Base-by-base conservation (phyloP, 2,113 vertebrate species). In the Microcebus jonahi region DNA sequence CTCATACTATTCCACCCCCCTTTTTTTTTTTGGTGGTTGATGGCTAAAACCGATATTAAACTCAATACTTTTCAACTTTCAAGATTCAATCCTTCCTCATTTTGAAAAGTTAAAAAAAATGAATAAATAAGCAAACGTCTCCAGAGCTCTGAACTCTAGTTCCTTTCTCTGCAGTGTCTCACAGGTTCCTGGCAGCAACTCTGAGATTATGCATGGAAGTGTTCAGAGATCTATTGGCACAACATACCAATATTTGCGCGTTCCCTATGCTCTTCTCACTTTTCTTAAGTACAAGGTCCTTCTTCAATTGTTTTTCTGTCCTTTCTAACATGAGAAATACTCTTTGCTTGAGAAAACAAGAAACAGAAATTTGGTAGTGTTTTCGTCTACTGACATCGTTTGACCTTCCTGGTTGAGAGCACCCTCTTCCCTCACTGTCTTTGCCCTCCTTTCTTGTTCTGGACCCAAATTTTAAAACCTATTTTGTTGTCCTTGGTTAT, bases 361-460 rank as follows among this genome's bases (percentile, higher is more conserved):
- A 18, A 50, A 20, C 5, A 3, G 42, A 18, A 42, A 25, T 15
- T 3, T 8, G 29, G 76, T 14, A 10, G 48, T 3, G 23, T 55
- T 48, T 48, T 5, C 31, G 1, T 25, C 12, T 45, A 50, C 21
- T 20, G 34, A 39, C 15, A 4, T 10, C 1, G 14, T 8, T 68
- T 13, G 3, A 6, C 25, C 42, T 53, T 65, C 48, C 9, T 42
- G 0, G 1, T 5, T 0, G 23, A 57, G 4, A 17, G 9, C 2
- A 45, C 53, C 2, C 25, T 57, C n/a, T 25, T 31, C 6, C 71
- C 25, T 36, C 71, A 29, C 21, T 25, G 3, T 14, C 6, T 14
- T 45, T 29, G 31, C 21, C 23, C 10, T 29, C 8, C 12, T 6
- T 36, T 67, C 36, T 59, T 82, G 55, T 17, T 13, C 61, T 63